phyloP scores from a whole-genome alignment of 2,797 vertebrate genomes.

The Lagodon rhomboides region DNA sequence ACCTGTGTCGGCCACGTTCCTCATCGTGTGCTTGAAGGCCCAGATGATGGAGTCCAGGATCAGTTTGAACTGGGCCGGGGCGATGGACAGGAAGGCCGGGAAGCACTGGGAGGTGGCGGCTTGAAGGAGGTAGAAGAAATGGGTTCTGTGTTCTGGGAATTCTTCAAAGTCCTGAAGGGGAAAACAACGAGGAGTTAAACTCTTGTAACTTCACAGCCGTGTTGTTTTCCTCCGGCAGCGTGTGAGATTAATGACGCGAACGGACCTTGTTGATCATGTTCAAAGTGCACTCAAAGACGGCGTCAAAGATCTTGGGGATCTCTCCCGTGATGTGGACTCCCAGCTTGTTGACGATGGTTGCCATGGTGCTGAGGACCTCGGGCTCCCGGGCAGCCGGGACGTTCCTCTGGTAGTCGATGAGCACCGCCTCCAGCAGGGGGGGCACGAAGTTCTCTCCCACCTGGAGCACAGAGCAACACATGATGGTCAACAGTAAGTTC shows the following conservation, averaged over 20 bases:
- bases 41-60: constrained; percentile 99
- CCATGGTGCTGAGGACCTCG: constrained; percentile 99
- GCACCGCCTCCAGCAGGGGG: constrained; percentile 95
- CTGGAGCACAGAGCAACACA: constrained; percentile 70
- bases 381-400: constrained; percentile 97
- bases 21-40: constrained; percentile 99
- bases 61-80: constrained; percentile 96
- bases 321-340: constrained; percentile 96
- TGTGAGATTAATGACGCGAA: fast-evolving
- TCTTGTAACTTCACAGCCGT: neutral
- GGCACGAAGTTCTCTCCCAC: constrained; percentile 98
- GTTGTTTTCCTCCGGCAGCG: neutral
- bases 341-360: constrained; percentile 98
- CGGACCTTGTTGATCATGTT: constrained; percentile 99
- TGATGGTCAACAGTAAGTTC: neutral
- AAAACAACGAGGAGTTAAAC: neutral
- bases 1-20: constrained; percentile 98
- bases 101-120: constrained; percentile 98
- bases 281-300: constrained; percentile 98
- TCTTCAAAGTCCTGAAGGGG: constrained; percentile 94
- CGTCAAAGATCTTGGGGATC: constrained; percentile 99
- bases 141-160: constrained; percentile 96
- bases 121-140: constrained; percentile 97
- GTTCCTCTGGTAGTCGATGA: constrained; percentile 98
- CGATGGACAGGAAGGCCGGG: constrained; percentile 96